Base-by-base conservation (phyloP, 2,888 invertebrate genomes). In the Drosophila pullipes region DNA sequence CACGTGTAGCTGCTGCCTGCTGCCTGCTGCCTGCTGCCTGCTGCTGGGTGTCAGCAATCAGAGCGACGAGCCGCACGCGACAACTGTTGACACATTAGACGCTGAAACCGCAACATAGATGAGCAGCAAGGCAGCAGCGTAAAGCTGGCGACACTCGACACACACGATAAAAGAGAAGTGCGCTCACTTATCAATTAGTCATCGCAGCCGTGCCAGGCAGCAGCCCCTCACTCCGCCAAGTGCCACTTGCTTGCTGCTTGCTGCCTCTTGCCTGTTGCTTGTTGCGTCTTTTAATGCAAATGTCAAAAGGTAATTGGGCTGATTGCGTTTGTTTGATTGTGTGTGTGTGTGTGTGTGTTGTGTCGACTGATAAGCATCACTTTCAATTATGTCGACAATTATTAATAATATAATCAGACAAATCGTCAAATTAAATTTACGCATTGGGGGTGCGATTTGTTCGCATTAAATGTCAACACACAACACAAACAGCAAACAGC, bases 351-450 rank as follows among this genome's bases (percentile, higher is more conserved):
- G 13, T 33, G 9, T 35, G 39, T 37, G 13, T 18, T 31, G 16
- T 39, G 25, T 28, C 30, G 4, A 28, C 35, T 74, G 83, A 84
- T 87, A 88, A 75, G 75, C 69, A 66, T 61, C 59, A 57, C 31
- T 53, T 88, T 85, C 86, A 85, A 85, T 85, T 85, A 88, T 75
- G 58, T 50, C 33, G 61, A 37, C 66, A 76, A 69, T 66, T 80
- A 86, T 76, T 80, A 78, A 85, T 68, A 71, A 72, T 69, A 66
- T 71, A 87, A 87, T 76, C 78, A 69, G 66, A 62, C 61, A 78
- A 78, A 63, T 81, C 59, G 69, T 44, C 66, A 41, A 63, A 55
- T 66, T 37, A 69, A 77, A 70, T 73, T 54, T 57, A 44, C 31
- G 83, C 80, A 80, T 85, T 85, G 74, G 49, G 68, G 54, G 35